These are phyloP conservation scores for Camptogramma bilineatum DNA, from an alignment of 2,888 invertebrate genomes.

Conservation along the genomic window DNA sequence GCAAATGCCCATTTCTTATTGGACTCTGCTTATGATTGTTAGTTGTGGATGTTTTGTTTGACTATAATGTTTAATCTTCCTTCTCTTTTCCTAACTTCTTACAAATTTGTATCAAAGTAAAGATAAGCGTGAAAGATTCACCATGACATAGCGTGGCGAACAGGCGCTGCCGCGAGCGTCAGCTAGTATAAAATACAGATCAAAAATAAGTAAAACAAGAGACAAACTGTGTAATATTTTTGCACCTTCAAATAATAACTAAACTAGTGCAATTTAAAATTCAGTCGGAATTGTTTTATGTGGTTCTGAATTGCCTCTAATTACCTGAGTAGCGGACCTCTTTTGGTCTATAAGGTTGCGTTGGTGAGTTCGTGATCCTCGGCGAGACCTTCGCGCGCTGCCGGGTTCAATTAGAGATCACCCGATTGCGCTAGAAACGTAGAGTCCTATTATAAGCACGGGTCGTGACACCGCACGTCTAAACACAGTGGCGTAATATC, in stretches of 20 bases:
- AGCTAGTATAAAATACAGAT: too few relatives aligned
- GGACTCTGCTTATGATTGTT: slow-evolving; percentile 1
- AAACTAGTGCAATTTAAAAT: slow-evolving; percentile 16
- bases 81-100: background rate
- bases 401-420: slow-evolving; percentile 73
- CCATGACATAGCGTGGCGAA: too few relatives aligned
- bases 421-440: slow-evolving; percentile 66
- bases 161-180: too few relatives aligned
- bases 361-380: slow-evolving; percentile 53
- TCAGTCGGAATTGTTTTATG: slow-evolving; percentile 8
- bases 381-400: slow-evolving; percentile 64
- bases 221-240: background rate
- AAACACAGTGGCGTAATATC: slow-evolving; percentile 68
- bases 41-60: too few relatives aligned
- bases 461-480: slow-evolving; percentile 73
- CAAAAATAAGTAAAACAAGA: too few relatives aligned
- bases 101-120: background rate
- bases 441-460: slow-evolving; percentile 61
- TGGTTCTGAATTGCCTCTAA: slow-evolving; percentile 20
- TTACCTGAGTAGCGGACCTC: slow-evolving; percentile 42
- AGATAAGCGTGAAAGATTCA: background rate
- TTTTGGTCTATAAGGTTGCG: slow-evolving; percentile 51
- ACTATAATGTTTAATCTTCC: background rate
- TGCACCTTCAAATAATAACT: background rate
- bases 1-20: slow-evolving; percentile 3